phyloP scores from a whole-genome alignment of 1,140 invertebrate species.

The Drosophila obscura region DNA sequence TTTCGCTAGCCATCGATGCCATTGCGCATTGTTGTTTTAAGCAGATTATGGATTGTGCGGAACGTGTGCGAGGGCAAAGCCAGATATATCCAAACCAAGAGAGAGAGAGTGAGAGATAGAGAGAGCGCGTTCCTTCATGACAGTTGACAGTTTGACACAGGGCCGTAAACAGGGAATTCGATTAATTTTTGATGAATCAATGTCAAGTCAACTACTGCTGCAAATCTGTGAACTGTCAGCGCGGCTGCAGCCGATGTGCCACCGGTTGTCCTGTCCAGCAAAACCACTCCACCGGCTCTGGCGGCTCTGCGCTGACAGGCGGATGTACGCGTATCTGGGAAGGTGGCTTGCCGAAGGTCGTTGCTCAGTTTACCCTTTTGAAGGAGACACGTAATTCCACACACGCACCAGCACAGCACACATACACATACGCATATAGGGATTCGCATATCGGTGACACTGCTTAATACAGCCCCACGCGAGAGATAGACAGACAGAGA shows the following conservation, averaged over 20 bases:
- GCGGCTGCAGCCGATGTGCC: slow-evolving; percentile 18
- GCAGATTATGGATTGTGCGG: slow-evolving; percentile 59
- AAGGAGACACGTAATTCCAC: slow-evolving; percentile 45
- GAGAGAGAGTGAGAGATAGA: background rate
- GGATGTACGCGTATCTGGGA: no score
- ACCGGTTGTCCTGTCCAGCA: slow-evolving; percentile 7
- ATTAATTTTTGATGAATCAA: slow-evolving; percentile 82
- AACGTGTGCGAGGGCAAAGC: slow-evolving; percentile 11
- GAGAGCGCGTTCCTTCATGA: slow-evolving; percentile 35
- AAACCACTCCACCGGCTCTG: slow-evolving; percentile 40
- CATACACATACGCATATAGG: slow-evolving; percentile 7
- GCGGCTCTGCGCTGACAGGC: slow-evolving; percentile 18
- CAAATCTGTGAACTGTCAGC: slow-evolving; percentile 76
- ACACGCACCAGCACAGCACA: slow-evolving; percentile 39
- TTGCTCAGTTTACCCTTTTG: slow-evolving; percentile 16
- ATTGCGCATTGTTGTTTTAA: slow-evolving; percentile 68
- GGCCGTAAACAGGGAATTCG: slow-evolving; percentile 62
- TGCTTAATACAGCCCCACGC: slow-evolving; percentile 35
- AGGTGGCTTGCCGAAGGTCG: no score
- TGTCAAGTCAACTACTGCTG: slow-evolving; percentile 80
- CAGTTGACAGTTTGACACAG: slow-evolving; percentile 62
- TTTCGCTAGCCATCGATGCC: slow-evolving; percentile 49
- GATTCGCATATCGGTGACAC: slow-evolving; percentile 53
- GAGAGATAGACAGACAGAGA: no score
- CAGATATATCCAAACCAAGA: background rate